Conservation (phyloP, 2,888 invertebrate species). For the Parelbella ahira region DNA sequence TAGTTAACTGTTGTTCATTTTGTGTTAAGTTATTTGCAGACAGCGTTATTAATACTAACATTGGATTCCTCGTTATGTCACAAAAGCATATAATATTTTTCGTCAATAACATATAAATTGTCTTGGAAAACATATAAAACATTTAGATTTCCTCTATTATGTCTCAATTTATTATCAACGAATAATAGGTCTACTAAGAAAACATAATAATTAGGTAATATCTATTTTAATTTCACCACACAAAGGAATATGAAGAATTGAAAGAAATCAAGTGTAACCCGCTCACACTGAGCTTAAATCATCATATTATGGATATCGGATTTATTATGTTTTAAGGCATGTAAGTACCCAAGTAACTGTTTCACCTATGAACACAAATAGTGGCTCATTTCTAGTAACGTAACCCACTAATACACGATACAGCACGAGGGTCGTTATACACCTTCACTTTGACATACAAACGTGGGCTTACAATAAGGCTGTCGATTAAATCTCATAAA, state of each 20-base stretch:
- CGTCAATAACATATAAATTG: conserved; percentile 47
- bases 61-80: conserved; percentile 39
- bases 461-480: conserved; percentile 55
- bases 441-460: conserved; percentile 58
- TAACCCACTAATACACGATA: conserved; percentile 62
- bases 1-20: conserved; percentile 42
- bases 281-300: conserved; percentile 50
- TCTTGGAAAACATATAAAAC: conserved; percentile 54
- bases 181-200: conserved; percentile 57
- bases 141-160: conserved; percentile 53
- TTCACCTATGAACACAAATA: conserved; percentile 76
- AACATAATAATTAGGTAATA: conserved; percentile 50
- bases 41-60: conserved; percentile 38
- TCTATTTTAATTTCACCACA: conserved; percentile 67
- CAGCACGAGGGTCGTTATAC: conserved; percentile 57
- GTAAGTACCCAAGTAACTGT: conserved; percentile 62
- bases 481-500: conserved; percentile 51
- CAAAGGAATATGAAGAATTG: conserved; percentile 49
- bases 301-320: conserved; percentile 60
- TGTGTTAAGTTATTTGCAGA: conserved; percentile 30
- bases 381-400: conserved; percentile 66
- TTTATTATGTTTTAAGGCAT: conserved; percentile 64
- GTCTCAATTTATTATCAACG: conserved; percentile 64
- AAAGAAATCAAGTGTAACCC: conserved; percentile 42
- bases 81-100: conserved; percentile 50